Evolutionary conservation across 2,888 invertebrate genomes (phyloP).

Genomic region (Petrolisthes cinctipes): DNA sequence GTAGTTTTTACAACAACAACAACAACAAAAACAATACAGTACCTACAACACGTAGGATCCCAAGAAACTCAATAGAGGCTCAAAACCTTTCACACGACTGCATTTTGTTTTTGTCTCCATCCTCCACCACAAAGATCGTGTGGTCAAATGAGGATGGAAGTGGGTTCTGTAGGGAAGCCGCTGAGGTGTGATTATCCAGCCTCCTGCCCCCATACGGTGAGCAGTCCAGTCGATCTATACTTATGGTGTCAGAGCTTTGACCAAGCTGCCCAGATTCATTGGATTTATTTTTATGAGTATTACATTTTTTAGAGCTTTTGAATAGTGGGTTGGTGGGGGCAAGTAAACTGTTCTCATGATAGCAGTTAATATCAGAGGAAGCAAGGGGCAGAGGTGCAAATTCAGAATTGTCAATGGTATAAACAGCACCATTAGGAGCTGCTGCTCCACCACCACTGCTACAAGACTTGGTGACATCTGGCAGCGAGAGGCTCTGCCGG

Average conservation of each 20-base stretch:
- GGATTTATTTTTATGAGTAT: background rate
- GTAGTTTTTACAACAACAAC: too few relatives aligned
- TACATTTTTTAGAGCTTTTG: background rate
- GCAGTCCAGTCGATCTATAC: background rate
- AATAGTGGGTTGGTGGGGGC: background rate
- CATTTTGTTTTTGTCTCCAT: too few relatives aligned
- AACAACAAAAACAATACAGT: too few relatives aligned
- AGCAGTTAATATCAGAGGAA: background rate
- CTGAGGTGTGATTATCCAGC: background rate
- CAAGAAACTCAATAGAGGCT: too few relatives aligned
- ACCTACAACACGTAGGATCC: too few relatives aligned
- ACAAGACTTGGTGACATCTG: background rate
- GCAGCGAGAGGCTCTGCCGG: background rate
- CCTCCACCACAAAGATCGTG: too few relatives aligned
- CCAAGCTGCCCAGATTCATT: background rate
- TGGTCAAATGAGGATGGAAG: background rate
- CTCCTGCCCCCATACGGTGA: background rate
- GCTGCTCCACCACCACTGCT: background rate
- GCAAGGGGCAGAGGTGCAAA: background rate
- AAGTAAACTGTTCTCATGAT: background rate
- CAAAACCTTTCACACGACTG: too few relatives aligned
- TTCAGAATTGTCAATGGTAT: background rate
- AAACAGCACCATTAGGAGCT: background rate
- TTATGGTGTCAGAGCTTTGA: background rate
- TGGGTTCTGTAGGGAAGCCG: slow-evolving; percentile 5